These are phyloP conservation scores for Serripes groenlandicus DNA, from an alignment of 2,888 invertebrate genomes.

Conservation along the genomic window DNA sequence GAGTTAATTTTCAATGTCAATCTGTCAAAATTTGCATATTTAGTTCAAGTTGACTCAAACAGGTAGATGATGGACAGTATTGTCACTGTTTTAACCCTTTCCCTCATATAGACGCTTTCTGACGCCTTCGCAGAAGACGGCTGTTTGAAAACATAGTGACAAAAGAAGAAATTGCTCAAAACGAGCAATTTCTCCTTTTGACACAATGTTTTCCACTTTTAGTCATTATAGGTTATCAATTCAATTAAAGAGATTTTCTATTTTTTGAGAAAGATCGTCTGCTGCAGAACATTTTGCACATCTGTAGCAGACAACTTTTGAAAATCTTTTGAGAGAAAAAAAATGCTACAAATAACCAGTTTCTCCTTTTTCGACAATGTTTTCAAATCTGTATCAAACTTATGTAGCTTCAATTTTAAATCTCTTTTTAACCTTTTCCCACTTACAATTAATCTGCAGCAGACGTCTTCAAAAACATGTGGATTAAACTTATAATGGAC, in stretches of 20 bases:
- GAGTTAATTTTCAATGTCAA: neutral
- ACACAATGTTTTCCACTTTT: neutral
- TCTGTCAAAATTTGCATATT: slow-evolving; percentile 22
- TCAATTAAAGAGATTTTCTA: too few relatives aligned
- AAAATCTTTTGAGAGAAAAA: neutral
- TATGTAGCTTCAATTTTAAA: too few relatives aligned
- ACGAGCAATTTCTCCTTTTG: neutral
- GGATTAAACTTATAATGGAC: too few relatives aligned
- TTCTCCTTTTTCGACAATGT: neutral
- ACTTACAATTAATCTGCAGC: too few relatives aligned
- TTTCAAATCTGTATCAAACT: neutral
- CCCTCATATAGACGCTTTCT: neutral
- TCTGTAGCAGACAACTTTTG: neutral
- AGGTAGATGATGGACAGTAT: too few relatives aligned
- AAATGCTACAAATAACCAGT: neutral
- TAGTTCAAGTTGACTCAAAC: slow-evolving; percentile 7
- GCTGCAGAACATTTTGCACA: neutral
- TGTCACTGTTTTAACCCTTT: too few relatives aligned
- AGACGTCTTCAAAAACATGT: too few relatives aligned
- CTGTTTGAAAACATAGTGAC: neutral
- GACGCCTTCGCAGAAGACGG: neutral
- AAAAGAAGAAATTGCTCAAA: neutral
- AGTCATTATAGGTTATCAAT: too few relatives aligned
- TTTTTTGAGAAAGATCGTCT: too few relatives aligned
- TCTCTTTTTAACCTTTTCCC: too few relatives aligned